Evolutionary conservation across 1,140 invertebrate species (phyloP), one percentile per base, ranked within the genome.

Genomic region (Nebria ingens): DNA sequence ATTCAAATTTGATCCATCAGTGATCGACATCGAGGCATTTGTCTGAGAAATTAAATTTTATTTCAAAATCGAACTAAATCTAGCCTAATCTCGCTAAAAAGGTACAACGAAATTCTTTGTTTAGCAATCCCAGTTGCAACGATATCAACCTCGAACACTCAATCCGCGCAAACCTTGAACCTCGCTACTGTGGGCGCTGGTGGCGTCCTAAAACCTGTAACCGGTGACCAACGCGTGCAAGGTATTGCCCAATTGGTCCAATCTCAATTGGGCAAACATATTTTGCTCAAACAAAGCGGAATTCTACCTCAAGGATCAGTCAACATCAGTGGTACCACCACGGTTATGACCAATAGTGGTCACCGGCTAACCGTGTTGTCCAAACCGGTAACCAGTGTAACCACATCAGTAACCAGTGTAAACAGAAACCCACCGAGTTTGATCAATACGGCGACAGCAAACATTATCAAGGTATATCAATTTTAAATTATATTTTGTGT

Each of bases 221-320:
- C 63, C 3, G 2, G 6, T 9, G 67, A 68, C 57, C 67, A 69
- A 54, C 60, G 67, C 50, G 61, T 61, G 11, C 19, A 63, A 63
- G 64, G 62, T 60, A 68, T 80, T 60, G 79, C 78, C 55, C 83
- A 86, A 60, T 68, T 87, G 23, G 81, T 87, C 15, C 84, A 86
- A 65, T 85, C 84, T 6, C 76, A 83, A 23, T 77, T 79, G 17
- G 85, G 85, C 22, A 81, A 82, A 65, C 79, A 81, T 68, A 74
- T 85, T 49, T 73, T 86, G 22, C 66, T 84, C 4, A 81, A 80
- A 53, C 59, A 52, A 55, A 66, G n/a, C 60, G 65, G 0, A 65
- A 68, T 58, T 62, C 64, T 15, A 68, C 64, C 52, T 60, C 58
- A 50, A 56, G 55, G 61, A 53, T 62, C 62, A n/a, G 62, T 53